Conservation (phyloP, 2,888 invertebrate species). For the Deladenus siricidicola region DNA sequence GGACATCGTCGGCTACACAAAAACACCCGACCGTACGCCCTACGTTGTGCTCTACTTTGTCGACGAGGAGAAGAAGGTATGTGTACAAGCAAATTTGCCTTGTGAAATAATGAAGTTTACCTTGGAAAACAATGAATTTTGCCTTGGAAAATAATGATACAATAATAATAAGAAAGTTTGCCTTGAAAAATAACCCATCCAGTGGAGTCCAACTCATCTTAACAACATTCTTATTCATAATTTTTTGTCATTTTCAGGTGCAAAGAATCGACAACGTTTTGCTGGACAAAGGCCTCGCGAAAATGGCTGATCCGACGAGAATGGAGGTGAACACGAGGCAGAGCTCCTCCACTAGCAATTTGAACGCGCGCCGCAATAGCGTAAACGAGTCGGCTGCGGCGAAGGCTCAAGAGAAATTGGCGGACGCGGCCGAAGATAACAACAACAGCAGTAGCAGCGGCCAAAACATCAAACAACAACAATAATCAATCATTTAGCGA, state of each 20-base stretch:
- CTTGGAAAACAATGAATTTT: no score
- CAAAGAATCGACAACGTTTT: slow-evolving; percentile 39
- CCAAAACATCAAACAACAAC: no score
- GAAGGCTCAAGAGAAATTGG: neutral
- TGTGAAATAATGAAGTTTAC: neutral
- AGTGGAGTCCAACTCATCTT: no score
- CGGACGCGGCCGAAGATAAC: neutral
- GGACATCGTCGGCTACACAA: slow-evolving; percentile 41
- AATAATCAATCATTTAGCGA: no score
- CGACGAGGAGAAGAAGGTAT: slow-evolving; percentile 29
- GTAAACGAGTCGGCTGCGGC: neutral
- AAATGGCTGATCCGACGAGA: slow-evolving; percentile 49
- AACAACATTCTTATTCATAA: no score
- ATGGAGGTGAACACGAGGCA: slow-evolving; percentile 1
- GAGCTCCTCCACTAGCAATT: neutral
- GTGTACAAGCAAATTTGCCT: neutral
- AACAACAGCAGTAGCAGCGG: neutral
- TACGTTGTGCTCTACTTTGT: slow-evolving; percentile 43
- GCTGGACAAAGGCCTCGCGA: slow-evolving; percentile 41
- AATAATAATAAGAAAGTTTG: neutral
- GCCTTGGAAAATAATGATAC: neutral
- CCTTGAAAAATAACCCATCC: no score
- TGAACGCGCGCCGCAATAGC: neutral
- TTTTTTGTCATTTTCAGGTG: no score
- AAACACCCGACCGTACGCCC: slow-evolving; percentile 40